Evolutionary conservation across 2,113 vertebrate species (phyloP).

Genomic region (Phasianus colchicus): DNA sequence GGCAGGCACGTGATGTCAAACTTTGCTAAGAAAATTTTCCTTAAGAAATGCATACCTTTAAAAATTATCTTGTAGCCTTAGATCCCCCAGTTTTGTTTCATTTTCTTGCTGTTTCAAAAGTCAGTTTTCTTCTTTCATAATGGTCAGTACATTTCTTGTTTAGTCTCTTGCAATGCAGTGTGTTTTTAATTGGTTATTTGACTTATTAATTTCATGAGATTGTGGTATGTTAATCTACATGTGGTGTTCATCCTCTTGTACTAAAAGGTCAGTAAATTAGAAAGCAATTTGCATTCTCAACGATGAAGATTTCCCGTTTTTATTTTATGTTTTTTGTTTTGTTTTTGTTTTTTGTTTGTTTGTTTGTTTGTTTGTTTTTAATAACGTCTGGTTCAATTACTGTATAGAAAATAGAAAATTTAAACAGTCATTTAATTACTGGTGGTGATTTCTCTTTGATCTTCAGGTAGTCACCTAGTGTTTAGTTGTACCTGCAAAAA

Average conservation of each 20-base stretch:
- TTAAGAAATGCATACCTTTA: neutral
- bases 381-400: conserved; percentile 21
- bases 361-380: neutral
- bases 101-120: neutral
- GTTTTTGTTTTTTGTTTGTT: too few relatives aligned
- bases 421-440: conserved; percentile 43
- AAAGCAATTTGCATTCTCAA: conserved; percentile 9
- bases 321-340: neutral
- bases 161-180: neutral
- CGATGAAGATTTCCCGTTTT: conserved; percentile 12
- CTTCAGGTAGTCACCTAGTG: neutral
- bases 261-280: conserved; percentile 49
- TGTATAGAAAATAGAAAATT: conserved; percentile 11
- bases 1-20: neutral
- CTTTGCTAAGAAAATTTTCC: neutral
- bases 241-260: conserved; percentile 23
- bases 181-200: conserved; percentile 57
- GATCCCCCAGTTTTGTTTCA: neutral
- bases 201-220: conserved; percentile 40
- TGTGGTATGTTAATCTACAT: conserved; percentile 38
- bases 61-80: neutral
- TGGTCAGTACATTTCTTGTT: neutral
- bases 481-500: neutral
- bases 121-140: neutral
- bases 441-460: neutral